phyloP scores from a whole-genome alignment of 2,113 vertebrate genomes.

The Numenius arquata region DNA sequence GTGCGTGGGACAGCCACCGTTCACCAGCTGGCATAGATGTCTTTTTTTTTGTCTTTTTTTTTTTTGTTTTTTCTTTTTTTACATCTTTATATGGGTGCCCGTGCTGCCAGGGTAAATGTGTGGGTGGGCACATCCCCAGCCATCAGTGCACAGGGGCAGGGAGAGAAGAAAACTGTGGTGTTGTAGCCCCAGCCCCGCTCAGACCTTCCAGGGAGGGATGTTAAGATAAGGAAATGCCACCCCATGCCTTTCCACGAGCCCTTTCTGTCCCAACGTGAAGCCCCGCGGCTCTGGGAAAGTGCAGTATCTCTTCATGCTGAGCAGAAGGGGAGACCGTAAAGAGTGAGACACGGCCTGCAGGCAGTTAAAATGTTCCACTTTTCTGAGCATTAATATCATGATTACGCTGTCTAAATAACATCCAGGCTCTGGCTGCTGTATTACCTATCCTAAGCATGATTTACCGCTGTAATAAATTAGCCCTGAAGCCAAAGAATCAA shows the following conservation, averaged over 20 bases:
- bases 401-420: background rate
- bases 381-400: background rate
- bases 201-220: no score
- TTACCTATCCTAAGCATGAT: slow-evolving; percentile 22
- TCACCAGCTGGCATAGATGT: rapidly evolving
- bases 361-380: background rate
- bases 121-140: background rate
- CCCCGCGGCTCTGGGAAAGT: background rate
- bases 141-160: background rate
- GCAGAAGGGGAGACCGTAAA: background rate
- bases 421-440: background rate
- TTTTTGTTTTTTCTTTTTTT: background rate
- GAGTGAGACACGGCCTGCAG: background rate
- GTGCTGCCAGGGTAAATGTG: rapidly evolving
- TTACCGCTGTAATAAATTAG: slow-evolving; percentile 19
- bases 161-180: background rate
- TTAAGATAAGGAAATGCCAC: rapidly evolving
- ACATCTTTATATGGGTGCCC: background rate
- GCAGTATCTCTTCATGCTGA: background rate
- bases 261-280: rapidly evolving
- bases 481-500: slow-evolving; percentile 30
- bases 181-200: background rate
- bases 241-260: background rate
- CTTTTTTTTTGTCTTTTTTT: background rate
- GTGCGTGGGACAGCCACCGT: rapidly evolving